Percentiles rank a stretch among this genome's conserved stretches.
phyloP scores from a whole-genome alignment of 2,113 vertebrate genomes.

The Rhodinocichla rosea region DNA sequence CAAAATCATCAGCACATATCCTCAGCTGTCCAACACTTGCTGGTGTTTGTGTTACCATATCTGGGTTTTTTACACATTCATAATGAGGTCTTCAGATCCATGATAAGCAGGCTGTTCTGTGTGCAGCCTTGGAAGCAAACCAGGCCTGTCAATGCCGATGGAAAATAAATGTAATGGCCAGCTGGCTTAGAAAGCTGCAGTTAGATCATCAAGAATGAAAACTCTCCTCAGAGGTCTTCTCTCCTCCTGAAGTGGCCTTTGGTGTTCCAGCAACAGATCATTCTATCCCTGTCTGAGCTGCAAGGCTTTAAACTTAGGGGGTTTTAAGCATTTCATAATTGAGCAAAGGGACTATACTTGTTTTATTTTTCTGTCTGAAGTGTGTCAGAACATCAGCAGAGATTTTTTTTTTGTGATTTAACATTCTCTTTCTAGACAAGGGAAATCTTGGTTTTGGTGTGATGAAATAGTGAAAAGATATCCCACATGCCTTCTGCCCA shows the following conservation, averaged over 20 bases:
- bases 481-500: background rate
- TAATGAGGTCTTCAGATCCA: slow-evolving; percentile 29
- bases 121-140: slow-evolving; percentile 27
- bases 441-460: background rate
- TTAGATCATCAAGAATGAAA: slow-evolving; percentile 20
- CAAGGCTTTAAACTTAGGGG: background rate
- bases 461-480: background rate
- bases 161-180: slow-evolving; percentile 35
- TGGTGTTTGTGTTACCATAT: slow-evolving; percentile 5
- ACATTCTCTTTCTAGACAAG: background rate
- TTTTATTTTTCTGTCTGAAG: background rate
- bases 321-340: background rate
- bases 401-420: background rate
- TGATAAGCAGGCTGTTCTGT: slow-evolving; percentile 1
- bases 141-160: slow-evolving; percentile 29
- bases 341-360: background rate
- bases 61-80: slow-evolving; percentile 14
- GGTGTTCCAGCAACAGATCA: background rate
- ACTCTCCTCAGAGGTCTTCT: background rate
- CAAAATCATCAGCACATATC: background rate
- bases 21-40: background rate
- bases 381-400: background rate
- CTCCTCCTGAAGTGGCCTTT: background rate
- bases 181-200: slow-evolving; percentile 12
- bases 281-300: background rate